Conservation (phyloP, 2,888 invertebrate genomes). For the Tubulanus polymorphus region DNA sequence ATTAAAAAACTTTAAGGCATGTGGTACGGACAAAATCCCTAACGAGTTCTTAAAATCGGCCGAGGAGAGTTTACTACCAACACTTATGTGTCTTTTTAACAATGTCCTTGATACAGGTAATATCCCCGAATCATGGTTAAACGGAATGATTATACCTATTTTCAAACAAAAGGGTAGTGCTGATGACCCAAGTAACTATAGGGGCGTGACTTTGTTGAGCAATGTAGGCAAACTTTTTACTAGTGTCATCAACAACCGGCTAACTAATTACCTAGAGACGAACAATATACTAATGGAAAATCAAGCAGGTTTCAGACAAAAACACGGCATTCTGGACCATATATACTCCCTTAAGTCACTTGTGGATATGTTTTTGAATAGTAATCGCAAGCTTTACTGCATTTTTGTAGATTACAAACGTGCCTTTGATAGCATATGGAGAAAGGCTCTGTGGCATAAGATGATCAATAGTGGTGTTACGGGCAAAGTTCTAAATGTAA, state of each 20-base stretch:
- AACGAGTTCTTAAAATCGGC: conserved; percentile 14
- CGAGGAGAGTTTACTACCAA: conserved; percentile 5
- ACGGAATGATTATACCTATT: conserved; percentile 11
- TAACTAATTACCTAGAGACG: conserved; percentile 10
- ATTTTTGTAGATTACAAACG: conserved; percentile 16
- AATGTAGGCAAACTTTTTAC: conserved; percentile 18
- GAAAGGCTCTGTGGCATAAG: conserved; percentile 17
- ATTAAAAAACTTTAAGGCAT: conserved; percentile 12
- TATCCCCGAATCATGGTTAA: conserved; percentile 14
- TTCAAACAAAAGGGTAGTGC: conserved; percentile 15
- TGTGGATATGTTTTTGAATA: conserved; percentile 10
- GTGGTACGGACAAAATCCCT: conserved; percentile 9
- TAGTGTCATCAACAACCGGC: conserved; percentile 15
- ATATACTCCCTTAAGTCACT: conserved; percentile 16
- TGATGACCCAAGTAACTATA: conserved; percentile 15
- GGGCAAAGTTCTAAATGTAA: conserved; percentile 6
- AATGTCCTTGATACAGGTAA: conserved; percentile 6
- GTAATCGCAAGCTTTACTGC: conserved; percentile 10
- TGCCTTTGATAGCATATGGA: conserved; percentile 16
- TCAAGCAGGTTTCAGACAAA: conserved; percentile 18
- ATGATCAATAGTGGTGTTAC: conserved; percentile 5
- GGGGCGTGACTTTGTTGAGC: conserved; percentile 16
- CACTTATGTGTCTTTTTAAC: conserved; percentile 12
- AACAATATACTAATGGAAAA: conserved; percentile 16
- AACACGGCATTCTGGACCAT: conserved; percentile 16